Evolutionary conservation across 2,113 vertebrate species (phyloP), one percentile per base, ranked within the genome.

Genomic region (Dolichotis patagonum): DNA sequence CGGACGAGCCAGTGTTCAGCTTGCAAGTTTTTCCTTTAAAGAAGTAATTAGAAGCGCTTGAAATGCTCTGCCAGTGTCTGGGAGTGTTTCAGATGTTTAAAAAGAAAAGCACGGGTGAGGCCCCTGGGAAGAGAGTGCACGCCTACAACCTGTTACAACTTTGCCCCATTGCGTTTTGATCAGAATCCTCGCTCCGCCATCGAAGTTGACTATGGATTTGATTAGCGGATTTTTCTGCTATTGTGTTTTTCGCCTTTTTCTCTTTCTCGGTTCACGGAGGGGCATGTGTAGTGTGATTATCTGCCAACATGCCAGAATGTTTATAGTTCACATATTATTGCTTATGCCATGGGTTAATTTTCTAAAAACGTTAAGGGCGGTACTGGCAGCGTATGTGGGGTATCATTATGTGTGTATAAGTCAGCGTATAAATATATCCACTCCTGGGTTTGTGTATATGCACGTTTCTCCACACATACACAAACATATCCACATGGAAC

Each of bases 111-210:
- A 8, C n/a, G 83, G 49, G 69, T 5, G 13, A 88, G 85, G 73
- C 88, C 81, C 71, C 75, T 30, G 80, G 91, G 93, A 96, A 85
- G 75, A 80, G 81, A 91, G 9, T 28, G 0, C 24, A 0, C 96
- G 80, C 94, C 71, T 12, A 78, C 24, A 91, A 88, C 80, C 96
- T 97, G 94, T 96, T 98, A 95, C 91, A 32, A 26, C 77, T 96
- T 93, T 95, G 26, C 13, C 62, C 89, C 96, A 52, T 93, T 96
- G 95, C 96, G 92, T 97, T 97, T 97, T 95, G 90, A 97, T 97
- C 89, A 90, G 96, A 96, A 93, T 63, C 93, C 86, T 87, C 91
- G 84, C 90, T 91, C 93, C 94, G 83, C 92, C 96, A 88, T 94
- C 19, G 26, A 71, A 96, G 90, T 88, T 95, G 88, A 97, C 73